phyloP scores from a whole-genome alignment of 2,888 invertebrate species.

The Agonopterix alstromeriana region DNA sequence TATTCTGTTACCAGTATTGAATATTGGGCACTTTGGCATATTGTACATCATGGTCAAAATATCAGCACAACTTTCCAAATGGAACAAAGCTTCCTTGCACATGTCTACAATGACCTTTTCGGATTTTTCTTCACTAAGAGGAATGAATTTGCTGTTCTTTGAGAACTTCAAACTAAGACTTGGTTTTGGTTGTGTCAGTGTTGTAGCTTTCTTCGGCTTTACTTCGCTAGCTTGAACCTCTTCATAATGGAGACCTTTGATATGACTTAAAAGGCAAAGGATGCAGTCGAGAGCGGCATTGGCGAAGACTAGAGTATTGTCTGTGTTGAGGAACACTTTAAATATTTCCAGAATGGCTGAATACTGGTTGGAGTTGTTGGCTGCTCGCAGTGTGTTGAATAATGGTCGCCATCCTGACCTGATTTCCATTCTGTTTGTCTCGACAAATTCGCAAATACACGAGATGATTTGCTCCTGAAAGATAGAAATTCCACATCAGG shows the following conservation, averaged over 20 bases:
- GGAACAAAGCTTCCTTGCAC: conserved; percentile 88
- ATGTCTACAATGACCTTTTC: conserved; percentile 76
- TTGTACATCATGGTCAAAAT: conserved; percentile 94
- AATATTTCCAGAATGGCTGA: conserved; percentile 92
- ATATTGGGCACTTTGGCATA: conserved; percentile 96
- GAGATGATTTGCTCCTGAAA: conserved; percentile 92
- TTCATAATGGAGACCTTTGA: conserved; percentile 82
- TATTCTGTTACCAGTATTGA: conserved; percentile 91
- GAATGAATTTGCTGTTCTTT: conserved; percentile 67
- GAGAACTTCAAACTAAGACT: conserved; percentile 61
- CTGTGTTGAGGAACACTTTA: conserved; percentile 93
- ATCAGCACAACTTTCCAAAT: conserved; percentile 90
- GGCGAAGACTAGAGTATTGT: conserved; percentile 94
- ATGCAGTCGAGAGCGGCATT: conserved; percentile 97
- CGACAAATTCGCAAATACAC: conserved; percentile 96
- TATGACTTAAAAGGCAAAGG: conserved; percentile 87
- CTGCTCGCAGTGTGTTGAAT: conserved; percentile 94
- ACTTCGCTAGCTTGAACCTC: conserved; percentile 68
- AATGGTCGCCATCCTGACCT: conserved; percentile 97
- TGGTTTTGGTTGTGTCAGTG: conserved; percentile 48
- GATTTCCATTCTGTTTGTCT: conserved; percentile 94
- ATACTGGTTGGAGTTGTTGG: conserved; percentile 84
- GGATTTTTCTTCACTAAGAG: conserved; percentile 63
- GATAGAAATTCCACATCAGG: background rate
- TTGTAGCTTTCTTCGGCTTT: conserved; percentile 49